Evolutionary conservation across 2,113 vertebrate species (phyloP), one percentile per base, ranked within the genome.

Genomic region (Colinus virginianus): DNA sequence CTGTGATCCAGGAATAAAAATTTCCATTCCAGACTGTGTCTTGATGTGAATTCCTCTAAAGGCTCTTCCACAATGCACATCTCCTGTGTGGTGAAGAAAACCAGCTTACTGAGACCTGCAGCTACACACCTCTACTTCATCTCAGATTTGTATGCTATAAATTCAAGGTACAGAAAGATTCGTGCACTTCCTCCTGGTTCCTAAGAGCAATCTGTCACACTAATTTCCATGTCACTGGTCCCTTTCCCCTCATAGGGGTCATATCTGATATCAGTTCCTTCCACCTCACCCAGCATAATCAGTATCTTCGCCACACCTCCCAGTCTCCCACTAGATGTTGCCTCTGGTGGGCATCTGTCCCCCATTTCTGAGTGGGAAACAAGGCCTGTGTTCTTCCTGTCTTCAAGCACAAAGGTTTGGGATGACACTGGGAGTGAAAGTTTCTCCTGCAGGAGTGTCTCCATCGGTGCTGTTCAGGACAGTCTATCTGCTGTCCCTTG

Each of bases 1-100:
- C 98, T 98, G 96, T 98, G 98, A 97, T 98, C 98, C 89, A 98
- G 97, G 96, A 98, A 98, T 90, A 98, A 97, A 97, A 98, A 98
- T 96, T 98, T 98, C 98, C 98, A 98, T 94, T 98, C 98, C 94
- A 98, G 96, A 94, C 98, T 98, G 89, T 98, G 98, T 95, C 98
- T 97, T 93, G 98, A 98, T 80, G 98, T 98, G 95, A 98, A 98
- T 97, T 98, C 98, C 76, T 98, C 98, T 88, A 98, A 96, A 94
- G 97, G 97, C 92, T 98, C 98, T 71, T 98, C 98, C 88, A 97
- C 97, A 2, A 98, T 91, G 94, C 98, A 98, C 97, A 98, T 98
- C 96, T 98, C 98, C 98, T 98, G 88, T 74, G 93, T 94, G 80
- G 79, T 80, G 87, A 96, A 95, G 83, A 95, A 87, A 89, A 88